Evolutionary conservation across 2,797 vertebrate species (phyloP).

Genomic region (Natrix natrix): DNA sequence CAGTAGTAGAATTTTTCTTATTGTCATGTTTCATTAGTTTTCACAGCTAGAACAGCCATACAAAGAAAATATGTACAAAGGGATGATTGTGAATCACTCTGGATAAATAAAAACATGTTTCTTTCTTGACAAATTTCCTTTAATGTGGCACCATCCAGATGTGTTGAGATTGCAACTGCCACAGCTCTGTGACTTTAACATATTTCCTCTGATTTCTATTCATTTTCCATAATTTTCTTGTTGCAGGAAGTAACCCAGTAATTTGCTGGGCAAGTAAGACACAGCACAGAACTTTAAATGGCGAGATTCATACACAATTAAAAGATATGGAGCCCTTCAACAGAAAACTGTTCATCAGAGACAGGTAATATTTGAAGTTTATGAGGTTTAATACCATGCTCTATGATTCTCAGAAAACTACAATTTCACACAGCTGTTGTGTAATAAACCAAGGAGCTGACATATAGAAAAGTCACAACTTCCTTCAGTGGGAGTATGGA

Average conservation of each 20-base stretch:
- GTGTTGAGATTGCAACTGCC: not conserved
- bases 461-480: not conserved
- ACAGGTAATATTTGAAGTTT: not conserved
- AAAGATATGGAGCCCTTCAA: not conserved
- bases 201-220: not conserved
- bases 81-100: not conserved
- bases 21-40: conserved; percentile 6
- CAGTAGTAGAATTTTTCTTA: conserved; percentile 6
- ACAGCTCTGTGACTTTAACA: not conserved
- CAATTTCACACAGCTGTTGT: not conserved
- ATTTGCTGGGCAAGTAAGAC: not conserved
- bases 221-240: not conserved
- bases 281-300: not conserved
- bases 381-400: not conserved
- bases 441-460: not conserved
- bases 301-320: not conserved
- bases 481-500: not conserved
- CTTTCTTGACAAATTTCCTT: not conserved
- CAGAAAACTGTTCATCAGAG: not conserved
- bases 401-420: not conserved
- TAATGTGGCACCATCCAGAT: not conserved
- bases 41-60: not conserved
- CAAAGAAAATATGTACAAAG: not conserved
- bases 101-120: not conserved
- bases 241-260: not conserved